Base-by-base conservation (phyloP, 92 coral and sea anemone genomes). In the Muricea muricata region DNA sequence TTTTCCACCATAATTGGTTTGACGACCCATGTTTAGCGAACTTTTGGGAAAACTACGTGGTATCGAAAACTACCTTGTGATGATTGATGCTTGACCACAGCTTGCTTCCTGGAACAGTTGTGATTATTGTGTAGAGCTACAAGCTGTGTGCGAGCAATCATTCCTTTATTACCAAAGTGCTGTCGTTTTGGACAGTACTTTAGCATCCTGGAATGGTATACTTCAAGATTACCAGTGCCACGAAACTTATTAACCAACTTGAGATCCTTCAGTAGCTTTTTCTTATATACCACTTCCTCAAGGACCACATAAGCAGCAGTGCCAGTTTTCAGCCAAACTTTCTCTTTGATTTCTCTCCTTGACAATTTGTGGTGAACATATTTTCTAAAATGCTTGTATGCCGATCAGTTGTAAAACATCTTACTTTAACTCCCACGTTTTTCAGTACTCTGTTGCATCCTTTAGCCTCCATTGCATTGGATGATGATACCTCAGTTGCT, bases 381-480 rank as follows among this genome's bases (percentile, higher is more conserved):
- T 65, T 58, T 50, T 45, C 78, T 90, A 40, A 67, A 87, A 75
- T 73, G 88, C 40, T 65, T 37, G 42, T 37, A 37, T 37, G 42
- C 42, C 42, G 4, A 9, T 37, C 42, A 4, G 42, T 37, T 4
- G 42, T 37, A 4, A 55, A 55, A 55, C 29, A 55, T 55, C 65
- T 18, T n/a, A 55, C 29, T 55, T 6, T 18, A 3, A 89, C 33
- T 87, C 89, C n/a, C n/a, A n/a, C n/a, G n/a, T n/a, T n/a, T n/a
- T n/a, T n/a, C n/a, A n/a, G n/a, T n/a, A n/a, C n/a, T n/a, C n/a
- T n/a, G n/a, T n/a, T n/a, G n/a, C n/a, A n/a, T n/a, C n/a, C n/a
- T 48, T 89, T 89, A 26, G 85, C 70, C 56, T 90, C 88, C 93
- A 90, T 86, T 7, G 85, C 88, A 86, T 90, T 82, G 46, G 88